Percentiles rank a stretch among this genome's conserved stretches.
phyloP scores from a whole-genome alignment of 2,113 vertebrate genomes.

The Epinephelus cyanopodus region DNA sequence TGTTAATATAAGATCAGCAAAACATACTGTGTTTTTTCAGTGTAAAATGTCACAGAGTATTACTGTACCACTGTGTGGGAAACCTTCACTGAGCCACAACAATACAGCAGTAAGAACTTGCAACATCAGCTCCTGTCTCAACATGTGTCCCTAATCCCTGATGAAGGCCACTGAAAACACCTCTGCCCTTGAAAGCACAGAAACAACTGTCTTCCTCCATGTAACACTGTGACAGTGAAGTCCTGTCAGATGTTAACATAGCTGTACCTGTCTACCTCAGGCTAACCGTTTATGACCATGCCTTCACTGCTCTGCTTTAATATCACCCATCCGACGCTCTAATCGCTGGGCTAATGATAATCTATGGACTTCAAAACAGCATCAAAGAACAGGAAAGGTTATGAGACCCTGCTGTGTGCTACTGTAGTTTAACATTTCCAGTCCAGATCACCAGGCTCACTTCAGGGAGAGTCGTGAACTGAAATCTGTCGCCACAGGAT shows the following conservation, averaged over 20 bases:
- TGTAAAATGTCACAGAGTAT: no score
- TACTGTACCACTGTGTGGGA: neutral
- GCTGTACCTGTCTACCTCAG: slow-evolving; percentile 27
- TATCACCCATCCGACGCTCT: neutral
- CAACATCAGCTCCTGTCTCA: slow-evolving; percentile 75
- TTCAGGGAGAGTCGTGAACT: neutral
- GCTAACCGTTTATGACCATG: slow-evolving; percentile 42
- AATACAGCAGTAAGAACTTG: slow-evolving; percentile 53
- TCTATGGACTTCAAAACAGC: neutral
- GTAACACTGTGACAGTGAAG: slow-evolving; percentile 44
- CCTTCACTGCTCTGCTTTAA: neutral
- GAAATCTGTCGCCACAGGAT: slow-evolving; percentile 12
- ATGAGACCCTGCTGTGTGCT: neutral
- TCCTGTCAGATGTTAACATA: slow-evolving; percentile 21
- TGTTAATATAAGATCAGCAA: neutral
- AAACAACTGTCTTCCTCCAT: slow-evolving; percentile 27
- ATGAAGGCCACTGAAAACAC: slow-evolving; percentile 49
- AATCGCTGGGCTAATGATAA: neutral
- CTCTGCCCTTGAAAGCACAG: slow-evolving; percentile 36
- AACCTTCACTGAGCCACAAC: slow-evolving; percentile 30
- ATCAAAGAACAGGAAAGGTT: neutral
- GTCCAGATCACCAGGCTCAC: neutral
- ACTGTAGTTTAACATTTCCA: slow-evolving; percentile 18
- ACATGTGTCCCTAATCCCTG: slow-evolving; percentile 59
- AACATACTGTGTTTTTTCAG: neutral